Conservation (phyloP, 2,113 vertebrate species). For the Xyrauchen texanus region DNA sequence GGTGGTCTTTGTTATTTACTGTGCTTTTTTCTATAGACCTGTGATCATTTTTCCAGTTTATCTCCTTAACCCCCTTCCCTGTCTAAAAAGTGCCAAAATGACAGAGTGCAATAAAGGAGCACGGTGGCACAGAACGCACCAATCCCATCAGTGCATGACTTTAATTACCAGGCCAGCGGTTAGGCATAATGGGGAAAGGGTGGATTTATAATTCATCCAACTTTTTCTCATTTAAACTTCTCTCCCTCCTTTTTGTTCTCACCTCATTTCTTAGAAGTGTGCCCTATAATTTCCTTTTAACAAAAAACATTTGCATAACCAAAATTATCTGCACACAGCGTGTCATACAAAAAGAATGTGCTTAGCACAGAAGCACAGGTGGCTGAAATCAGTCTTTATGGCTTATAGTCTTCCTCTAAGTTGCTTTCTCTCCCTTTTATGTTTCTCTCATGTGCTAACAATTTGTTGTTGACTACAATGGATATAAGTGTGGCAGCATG, state of each 20-base stretch:
- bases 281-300: conserved; percentile 65
- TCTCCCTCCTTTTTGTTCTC: conserved; percentile 13
- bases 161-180: conserved; percentile 80
- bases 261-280: conserved; percentile 59
- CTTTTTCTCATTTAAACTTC: conserved; percentile 53
- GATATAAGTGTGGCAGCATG: conserved; percentile 37
- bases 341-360: conserved; percentile 44
- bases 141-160: conserved; percentile 78
- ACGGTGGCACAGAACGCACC: conserved; percentile 75
- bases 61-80: conserved; percentile 20
- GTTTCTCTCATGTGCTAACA: conserved; percentile 27
- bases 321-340: conserved; percentile 48
- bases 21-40: conserved; percentile 18
- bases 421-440: conserved; percentile 29
- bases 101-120: conserved; percentile 75
- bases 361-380: conserved; percentile 63
- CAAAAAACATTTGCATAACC: conserved; percentile 65
- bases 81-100: conserved; percentile 80
- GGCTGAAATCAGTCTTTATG: conserved; percentile 59
- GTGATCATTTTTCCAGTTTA: conserved; percentile 68
- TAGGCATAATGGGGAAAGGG: conserved; percentile 71
- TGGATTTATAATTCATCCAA: conserved; percentile 69
- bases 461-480: conserved; percentile 46
- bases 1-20: conserved; percentile 15
- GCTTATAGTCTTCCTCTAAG: conserved; percentile 21